Conservation (phyloP, 1,140 invertebrate species). For the Pseudomyrmex flavicornis region DNA sequence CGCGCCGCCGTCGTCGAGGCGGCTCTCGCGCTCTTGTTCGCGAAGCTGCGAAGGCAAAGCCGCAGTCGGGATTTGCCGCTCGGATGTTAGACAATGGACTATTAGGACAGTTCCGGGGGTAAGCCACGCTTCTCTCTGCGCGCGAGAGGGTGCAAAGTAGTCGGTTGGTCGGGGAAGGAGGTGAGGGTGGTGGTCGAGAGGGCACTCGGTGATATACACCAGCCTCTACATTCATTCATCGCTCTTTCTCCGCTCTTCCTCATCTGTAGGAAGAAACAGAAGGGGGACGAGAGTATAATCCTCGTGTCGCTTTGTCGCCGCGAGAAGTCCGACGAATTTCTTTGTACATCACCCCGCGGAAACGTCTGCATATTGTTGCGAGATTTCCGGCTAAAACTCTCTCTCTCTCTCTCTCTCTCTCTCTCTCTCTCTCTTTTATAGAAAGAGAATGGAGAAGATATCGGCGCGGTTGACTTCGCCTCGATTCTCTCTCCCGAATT, state of each 20-base stretch:
- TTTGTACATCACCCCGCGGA: slow-evolving; percentile 51
- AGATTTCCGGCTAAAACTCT: slow-evolving; percentile 25
- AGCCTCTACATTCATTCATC: background rate
- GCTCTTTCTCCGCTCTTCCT: slow-evolving; percentile 53
- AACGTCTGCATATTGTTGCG: slow-evolving; percentile 38
- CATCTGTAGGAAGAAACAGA: background rate
- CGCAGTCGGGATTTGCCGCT: slow-evolving; percentile 63
- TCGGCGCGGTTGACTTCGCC: background rate
- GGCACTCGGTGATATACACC: slow-evolving; percentile 49
- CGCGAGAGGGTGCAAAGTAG: slow-evolving; percentile 15
- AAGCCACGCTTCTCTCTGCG: slow-evolving; percentile 55
- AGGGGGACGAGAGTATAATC: background rate
- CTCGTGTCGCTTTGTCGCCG: slow-evolving; percentile 37
- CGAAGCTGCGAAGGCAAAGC: slow-evolving; percentile 34
- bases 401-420: background rate
- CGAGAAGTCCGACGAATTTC: slow-evolving; percentile 48
- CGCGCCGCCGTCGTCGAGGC: background rate
- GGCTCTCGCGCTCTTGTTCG: background rate
- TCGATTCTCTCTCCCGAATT: background rate
- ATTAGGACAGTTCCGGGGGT: slow-evolving; percentile 71
- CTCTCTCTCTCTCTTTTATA: background rate
- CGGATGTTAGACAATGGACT: slow-evolving; percentile 73
- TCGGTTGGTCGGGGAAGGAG: background rate
- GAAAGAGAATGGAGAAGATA: background rate
- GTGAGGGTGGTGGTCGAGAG: slow-evolving; percentile 55